Base-by-base conservation (phyloP, 2,888 invertebrate genomes). In the Macrosoma leucophasiata region DNA sequence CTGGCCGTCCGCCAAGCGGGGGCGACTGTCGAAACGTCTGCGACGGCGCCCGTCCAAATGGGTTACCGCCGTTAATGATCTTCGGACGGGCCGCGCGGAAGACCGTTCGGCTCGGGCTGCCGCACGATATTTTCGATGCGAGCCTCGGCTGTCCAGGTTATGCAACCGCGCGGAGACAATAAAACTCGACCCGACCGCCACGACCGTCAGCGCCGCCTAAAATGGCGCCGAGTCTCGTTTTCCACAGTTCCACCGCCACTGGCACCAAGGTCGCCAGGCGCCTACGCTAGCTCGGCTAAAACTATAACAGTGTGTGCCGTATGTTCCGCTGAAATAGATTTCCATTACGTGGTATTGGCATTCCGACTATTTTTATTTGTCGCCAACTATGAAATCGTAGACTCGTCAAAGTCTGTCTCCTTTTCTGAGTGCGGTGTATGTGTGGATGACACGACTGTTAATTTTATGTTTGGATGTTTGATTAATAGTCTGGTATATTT, bases 121-220 rank as follows among this genome's bases (percentile, higher is more conserved):
- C 44, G 58, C 60, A 61, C 66, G 71, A 71, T 76, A 76, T 76
- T 76, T 71, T 69, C 61, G 67, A 64, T 54, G 58, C 67, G 64
- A 43, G 48, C 46, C 62, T 64, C 65, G 62, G 56, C 52, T 45
- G 45, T 52, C 53, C 50, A 48, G 52, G 67, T 82, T 84, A 82
- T 79, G 82, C 82, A 82, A 84, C 66, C 66, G 64, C 64, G 63
- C 64, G 71, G 74, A 70, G 75, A 79, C 82, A 75, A 79, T 81
- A 84, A 79, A 84, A 81, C 71, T 73, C 71, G 79, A 81, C 68
- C 78, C 75, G 72, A 60, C 68, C 69, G 71, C 57, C 55, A 62
- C 67, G 68, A 55, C 59, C 55, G 71, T 67, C 68, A 61, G 56
- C 73, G 72, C 64, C 61, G 61, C 84, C 84, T 78, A 84, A 84